Evolutionary conservation across 1,140 invertebrate genomes (phyloP).

Genomic region (Gryllus bimaculatus): DNA sequence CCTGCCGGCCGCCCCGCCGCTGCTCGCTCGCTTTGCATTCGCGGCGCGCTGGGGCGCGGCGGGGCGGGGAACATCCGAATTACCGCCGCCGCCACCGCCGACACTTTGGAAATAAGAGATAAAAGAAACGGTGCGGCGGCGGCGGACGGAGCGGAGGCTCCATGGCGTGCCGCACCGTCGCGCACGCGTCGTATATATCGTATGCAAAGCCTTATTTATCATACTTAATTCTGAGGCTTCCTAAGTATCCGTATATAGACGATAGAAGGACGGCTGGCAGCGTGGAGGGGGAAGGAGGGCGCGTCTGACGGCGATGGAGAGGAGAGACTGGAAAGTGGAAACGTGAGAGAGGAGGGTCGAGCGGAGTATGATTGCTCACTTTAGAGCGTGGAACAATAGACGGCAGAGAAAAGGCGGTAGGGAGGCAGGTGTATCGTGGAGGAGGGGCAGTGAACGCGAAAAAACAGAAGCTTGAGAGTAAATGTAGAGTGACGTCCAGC

Average conservation of each 20-base stretch:
- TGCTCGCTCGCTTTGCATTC: not conserved
- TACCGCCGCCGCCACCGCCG: not conserved
- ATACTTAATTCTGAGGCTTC: not conserved
- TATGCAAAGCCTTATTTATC: not conserved
- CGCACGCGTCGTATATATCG: not conserved
- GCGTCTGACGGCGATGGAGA: not conserved
- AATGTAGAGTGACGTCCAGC: too few species aligned
- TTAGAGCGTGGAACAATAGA: too few species aligned
- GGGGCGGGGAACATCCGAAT: not conserved
- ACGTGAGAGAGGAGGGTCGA: too few species aligned
- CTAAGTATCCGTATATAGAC: constrained; percentile 1
- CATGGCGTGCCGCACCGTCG: too few species aligned
- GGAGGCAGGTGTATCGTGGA: too few species aligned
- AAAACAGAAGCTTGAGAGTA: too few species aligned
- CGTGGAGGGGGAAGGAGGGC: not conserved
- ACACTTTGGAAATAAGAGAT: not conserved
- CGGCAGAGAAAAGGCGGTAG: too few species aligned
- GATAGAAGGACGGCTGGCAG: not conserved
- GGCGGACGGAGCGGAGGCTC: too few species aligned
- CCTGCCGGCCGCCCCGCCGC: not conserved
- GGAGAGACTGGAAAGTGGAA: not conserved
- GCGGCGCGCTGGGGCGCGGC: too few species aligned
- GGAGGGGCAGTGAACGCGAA: too few species aligned
- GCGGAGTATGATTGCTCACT: too few species aligned
- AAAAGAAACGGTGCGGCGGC: not conserved